These are phyloP conservation scores for Carabus problematicus DNA, from an alignment of 2,888 invertebrate species.

Conservation along the genomic window DNA sequence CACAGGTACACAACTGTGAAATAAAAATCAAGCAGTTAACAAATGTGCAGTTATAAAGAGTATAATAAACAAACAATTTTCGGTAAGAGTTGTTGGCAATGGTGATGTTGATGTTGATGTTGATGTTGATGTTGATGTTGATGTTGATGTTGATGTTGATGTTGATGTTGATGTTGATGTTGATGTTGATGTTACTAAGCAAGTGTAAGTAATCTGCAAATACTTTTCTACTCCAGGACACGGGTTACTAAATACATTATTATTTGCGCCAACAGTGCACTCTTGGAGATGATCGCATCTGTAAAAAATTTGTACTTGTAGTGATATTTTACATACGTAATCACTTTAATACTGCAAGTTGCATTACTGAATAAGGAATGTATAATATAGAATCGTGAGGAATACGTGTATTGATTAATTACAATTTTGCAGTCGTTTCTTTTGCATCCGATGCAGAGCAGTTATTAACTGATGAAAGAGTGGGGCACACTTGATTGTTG, in stretches of 20 bases:
- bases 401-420: neutral
- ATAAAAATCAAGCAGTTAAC: neutral
- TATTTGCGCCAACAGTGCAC: slow-evolving; percentile 1
- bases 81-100: neutral
- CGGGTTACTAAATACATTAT: slow-evolving; percentile 3
- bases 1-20: neutral
- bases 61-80: neutral
- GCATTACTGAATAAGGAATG: neutral
- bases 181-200: neutral
- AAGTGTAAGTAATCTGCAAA: neutral
- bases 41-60: neutral
- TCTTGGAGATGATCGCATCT: neutral
- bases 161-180: neutral
- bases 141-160: neutral
- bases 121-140: too few species aligned
- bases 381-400: neutral
- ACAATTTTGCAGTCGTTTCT: neutral
- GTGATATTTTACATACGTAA: neutral
- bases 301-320: slow-evolving; percentile 1
- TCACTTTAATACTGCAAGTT: neutral
- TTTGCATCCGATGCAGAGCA: neutral
- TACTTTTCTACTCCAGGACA: slow-evolving; percentile 9
- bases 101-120: too few species aligned
- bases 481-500: neutral
- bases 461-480: neutral